Evolutionary conservation across 2,888 invertebrate species (phyloP).

Genomic region (Leucoptera coffeella): DNA sequence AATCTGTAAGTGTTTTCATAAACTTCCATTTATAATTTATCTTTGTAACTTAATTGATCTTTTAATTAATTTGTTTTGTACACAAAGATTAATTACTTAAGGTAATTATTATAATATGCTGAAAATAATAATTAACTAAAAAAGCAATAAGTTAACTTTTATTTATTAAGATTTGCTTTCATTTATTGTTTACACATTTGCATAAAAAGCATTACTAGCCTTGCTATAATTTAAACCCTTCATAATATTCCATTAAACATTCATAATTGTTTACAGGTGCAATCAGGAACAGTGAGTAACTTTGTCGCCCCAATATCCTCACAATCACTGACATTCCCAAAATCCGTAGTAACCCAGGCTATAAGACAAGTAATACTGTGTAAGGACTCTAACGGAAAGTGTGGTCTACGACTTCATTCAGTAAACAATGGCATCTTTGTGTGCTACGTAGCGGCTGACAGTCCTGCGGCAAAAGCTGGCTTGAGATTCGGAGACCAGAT

Average conservation of each 20-base stretch:
- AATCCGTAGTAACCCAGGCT: constrained; percentile 79
- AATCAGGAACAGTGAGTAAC: constrained; percentile 20
- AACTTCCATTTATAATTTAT: constrained; percentile 2
- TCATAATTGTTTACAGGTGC: constrained; percentile 18
- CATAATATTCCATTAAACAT: too few relatives aligned
- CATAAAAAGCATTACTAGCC: not conserved
- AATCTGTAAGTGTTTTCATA: constrained; percentile 18
- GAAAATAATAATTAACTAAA: too few relatives aligned
- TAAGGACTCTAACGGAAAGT: constrained; percentile 76
- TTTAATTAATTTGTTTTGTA: not conserved
- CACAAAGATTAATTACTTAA: not conserved
- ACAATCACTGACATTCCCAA: constrained; percentile 61
- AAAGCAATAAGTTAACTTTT: too few relatives aligned
- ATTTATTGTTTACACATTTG: too few relatives aligned
- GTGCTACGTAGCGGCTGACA: constrained; percentile 71
- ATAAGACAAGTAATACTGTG: constrained; percentile 75
- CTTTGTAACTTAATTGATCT: not conserved
- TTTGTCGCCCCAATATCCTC: constrained; percentile 80
- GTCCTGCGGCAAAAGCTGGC: constrained; percentile 80
- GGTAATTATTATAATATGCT: too few relatives aligned
- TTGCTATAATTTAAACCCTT: constrained; percentile 3
- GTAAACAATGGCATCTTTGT: constrained; percentile 86
- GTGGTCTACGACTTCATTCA: constrained; percentile 74
- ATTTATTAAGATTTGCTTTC: too few relatives aligned
- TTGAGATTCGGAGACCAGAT: constrained; percentile 91